Evolutionary conservation across 2,113 vertebrate species (phyloP).

Genomic region (Calypte anna): DNA sequence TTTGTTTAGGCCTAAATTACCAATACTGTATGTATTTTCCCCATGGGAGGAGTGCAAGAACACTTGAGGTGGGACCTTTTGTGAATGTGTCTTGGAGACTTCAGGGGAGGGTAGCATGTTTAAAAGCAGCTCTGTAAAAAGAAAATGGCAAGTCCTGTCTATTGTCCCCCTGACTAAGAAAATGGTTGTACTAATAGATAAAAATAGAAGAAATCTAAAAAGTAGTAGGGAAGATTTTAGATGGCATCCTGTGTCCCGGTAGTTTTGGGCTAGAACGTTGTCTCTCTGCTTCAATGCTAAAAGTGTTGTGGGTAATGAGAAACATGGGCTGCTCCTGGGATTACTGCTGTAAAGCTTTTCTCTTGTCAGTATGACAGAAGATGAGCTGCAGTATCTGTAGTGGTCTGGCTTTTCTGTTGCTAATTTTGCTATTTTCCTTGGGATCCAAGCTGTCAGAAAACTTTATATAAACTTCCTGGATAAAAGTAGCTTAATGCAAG

Average conservation of each 20-base stretch:
- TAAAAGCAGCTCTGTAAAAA: neutral
- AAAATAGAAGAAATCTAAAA: neutral
- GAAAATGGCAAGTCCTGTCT: neutral
- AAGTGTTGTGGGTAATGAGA: neutral
- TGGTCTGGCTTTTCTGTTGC: neutral
- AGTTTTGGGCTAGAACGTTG: neutral
- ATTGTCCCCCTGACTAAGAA: neutral
- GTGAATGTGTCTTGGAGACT: neutral
- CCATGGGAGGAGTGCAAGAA: neutral
- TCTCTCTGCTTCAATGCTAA: neutral
- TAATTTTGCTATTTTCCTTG: neutral
- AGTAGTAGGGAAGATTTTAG: neutral
- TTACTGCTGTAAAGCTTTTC: neutral
- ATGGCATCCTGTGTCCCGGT: rapidly evolving
- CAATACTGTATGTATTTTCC: constrained; percentile 8
- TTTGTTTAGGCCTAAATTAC: neutral
- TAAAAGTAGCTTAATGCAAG: constrained; percentile 52
- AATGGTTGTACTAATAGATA: neutral
- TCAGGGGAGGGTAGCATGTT: neutral
- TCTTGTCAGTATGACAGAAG: neutral
- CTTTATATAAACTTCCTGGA: constrained; percentile 2
- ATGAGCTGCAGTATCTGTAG: neutral
- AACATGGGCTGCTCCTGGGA: neutral
- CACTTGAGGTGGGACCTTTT: neutral
- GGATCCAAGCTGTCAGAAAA: constrained; percentile 11